Conservation (phyloP, 2,888 invertebrate genomes). For the Mantis religiosa region DNA sequence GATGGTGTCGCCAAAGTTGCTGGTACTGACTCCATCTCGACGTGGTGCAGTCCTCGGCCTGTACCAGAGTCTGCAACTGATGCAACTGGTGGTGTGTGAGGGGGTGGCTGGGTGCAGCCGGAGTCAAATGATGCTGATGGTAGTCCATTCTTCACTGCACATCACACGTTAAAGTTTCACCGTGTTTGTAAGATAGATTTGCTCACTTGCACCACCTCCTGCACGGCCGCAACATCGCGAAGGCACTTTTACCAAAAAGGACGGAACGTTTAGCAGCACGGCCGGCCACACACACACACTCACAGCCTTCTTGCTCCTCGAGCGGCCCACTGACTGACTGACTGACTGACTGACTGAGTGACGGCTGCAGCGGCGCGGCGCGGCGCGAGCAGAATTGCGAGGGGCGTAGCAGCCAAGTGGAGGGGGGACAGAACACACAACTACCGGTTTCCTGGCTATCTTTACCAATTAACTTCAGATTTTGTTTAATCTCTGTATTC, state of each 20-base stretch:
- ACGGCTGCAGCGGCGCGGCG: background rate
- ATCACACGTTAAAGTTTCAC: background rate
- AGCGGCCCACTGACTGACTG: constrained; percentile 15
- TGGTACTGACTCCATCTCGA: constrained; percentile 67
- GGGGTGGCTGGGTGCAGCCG: constrained; percentile 55
- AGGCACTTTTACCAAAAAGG: background rate
- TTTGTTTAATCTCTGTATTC: background rate
- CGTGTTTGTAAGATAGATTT: background rate
- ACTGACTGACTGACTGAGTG: background rate
- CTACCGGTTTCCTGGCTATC: background rate
- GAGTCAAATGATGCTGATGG: constrained; percentile 31
- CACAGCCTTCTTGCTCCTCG: background rate
- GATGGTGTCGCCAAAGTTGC: constrained; percentile 72
- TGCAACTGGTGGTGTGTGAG: constrained; percentile 59
- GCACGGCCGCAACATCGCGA: background rate
- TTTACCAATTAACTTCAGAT: background rate
- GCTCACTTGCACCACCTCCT: background rate
- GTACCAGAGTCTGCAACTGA: constrained; percentile 41
- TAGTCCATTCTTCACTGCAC: constrained; percentile 40
- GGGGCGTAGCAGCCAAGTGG: background rate
- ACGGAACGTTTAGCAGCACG: background rate
- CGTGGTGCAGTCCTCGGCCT: constrained; percentile 38
- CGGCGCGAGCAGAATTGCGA: background rate
- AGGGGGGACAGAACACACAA: background rate
- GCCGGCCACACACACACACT: background rate